phyloP scores from a whole-genome alignment of 1,140 invertebrate genomes.

The Tetragonula clypearis region DNA sequence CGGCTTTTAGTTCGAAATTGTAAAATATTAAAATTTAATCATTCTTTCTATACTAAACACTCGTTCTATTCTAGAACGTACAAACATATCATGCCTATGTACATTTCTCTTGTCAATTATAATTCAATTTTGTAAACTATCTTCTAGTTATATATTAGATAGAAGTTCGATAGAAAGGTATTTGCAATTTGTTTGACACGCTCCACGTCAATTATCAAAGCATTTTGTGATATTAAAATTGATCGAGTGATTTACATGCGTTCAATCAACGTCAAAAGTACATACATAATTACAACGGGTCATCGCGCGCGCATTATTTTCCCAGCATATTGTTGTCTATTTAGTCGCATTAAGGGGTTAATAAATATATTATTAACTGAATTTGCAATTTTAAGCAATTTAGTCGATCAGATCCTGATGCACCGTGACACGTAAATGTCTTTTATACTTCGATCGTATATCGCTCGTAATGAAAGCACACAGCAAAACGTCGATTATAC shows the following conservation, averaged over 20 bases:
- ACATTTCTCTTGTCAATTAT: too few species aligned
- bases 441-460: background rate
- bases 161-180: too few species aligned
- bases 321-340: background rate
- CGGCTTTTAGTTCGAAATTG: too few species aligned
- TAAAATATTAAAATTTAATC: too few species aligned
- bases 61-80: too few species aligned
- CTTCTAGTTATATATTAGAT: too few species aligned
- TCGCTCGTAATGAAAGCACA: background rate
- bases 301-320: background rate
- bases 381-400: background rate
- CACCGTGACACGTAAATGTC: background rate
- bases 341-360: background rate
- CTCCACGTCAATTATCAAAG: background rate
- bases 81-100: too few species aligned
- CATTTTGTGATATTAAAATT: slow-evolving; percentile 8
- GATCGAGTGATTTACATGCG: background rate
- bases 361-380: background rate
- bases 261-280: background rate
- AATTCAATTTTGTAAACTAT: too few species aligned
- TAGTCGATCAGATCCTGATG: background rate
- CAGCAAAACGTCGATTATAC: too few species aligned
- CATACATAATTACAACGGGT: slow-evolving; percentile 1
- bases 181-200: background rate
- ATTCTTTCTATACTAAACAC: too few species aligned